Base-by-base conservation (phyloP, 2,113 vertebrate species). In the Sceloporus tristichus region DNA sequence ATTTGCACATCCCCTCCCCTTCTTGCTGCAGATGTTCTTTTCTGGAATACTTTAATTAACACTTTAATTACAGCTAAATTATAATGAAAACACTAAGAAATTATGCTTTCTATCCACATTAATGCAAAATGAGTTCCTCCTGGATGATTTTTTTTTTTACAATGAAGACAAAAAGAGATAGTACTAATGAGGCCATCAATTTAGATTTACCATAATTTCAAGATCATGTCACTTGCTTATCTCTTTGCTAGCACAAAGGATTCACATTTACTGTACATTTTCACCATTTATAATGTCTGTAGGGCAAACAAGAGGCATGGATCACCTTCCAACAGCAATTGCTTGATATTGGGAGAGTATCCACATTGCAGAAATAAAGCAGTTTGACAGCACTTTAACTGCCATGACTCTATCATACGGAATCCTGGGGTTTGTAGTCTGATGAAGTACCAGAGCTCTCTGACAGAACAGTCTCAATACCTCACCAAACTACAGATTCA, bases 41-140 rank as follows among this genome's bases (percentile, higher is more conserved):
- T 97, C 93, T 96, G 90, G 96, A 96, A 96, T 95, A 97, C 96
- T 96, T 96, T 96, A 97, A 97, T 97, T 97, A 97, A 96, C 94
- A 71, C 68, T 71, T 71, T 71, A 27, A 71, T 71, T 71, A 71
- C 25, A 71, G 95, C 93, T 93, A 97, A 95, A 97, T 97, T 97
- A 97, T 95, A 97, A 96, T 94, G 94, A 94, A 96, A 97, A 96
- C 95, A 92, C 68, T 71, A 29, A 27, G 29, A 71, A 71, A 71
- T 71, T 71, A 71, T 71, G 68, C 68, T 97, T 97, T 96, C 96
- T 97, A 97, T 97, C 96, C 96, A 96, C 95, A 95, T 94, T 96
- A 96, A 96, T 97, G 96, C 95, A 96, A 96, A 96, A 97, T 94
- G 95, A 96, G 93, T 97, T 97, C 94, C 84, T 97, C 96, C 97